phyloP scores from a whole-genome alignment of 2,797 vertebrate genomes.

The Percopsis omiscomaycus region DNA sequence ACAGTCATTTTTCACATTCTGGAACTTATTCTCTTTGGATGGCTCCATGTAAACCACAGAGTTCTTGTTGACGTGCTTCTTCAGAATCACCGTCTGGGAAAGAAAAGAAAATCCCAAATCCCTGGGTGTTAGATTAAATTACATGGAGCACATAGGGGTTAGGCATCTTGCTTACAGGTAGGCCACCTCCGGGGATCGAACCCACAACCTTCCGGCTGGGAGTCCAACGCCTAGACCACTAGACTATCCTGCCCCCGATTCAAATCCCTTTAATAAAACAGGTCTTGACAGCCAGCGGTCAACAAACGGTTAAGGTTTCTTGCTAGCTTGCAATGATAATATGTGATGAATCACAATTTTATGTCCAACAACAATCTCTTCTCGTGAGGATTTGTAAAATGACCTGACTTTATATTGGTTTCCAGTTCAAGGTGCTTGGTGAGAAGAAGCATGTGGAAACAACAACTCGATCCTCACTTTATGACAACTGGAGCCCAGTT shows the following conservation, averaged over 20 bases:
- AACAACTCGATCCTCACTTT: constrained; percentile 28
- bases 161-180: too few species aligned
- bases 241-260: not conserved
- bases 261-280: constrained; percentile 8
- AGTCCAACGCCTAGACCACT: too few species aligned
- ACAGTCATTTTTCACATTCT: constrained; percentile 78
- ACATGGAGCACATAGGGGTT: too few species aligned
- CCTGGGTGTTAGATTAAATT: constrained; percentile 2
- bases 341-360: constrained; percentile 26
- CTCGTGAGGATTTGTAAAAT: constrained; percentile 17
- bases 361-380: constrained; percentile 27
- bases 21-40: constrained; percentile 80
- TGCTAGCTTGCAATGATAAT: constrained; percentile 1
- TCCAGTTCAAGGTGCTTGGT: constrained; percentile 23
- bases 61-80: constrained; percentile 82
- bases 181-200: too few species aligned
- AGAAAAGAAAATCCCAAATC: not conserved
- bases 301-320: constrained; percentile 3
- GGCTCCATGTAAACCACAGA: constrained; percentile 82
- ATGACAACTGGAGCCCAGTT: constrained; percentile 31
- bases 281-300: constrained; percentile 1
- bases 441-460: constrained; percentile 20
- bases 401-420: constrained; percentile 22
- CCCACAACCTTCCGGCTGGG: too few species aligned
- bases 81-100: constrained; percentile 79